Base-by-base conservation (phyloP, 1,140 invertebrate genomes). In the Capitella teleta region DNA sequence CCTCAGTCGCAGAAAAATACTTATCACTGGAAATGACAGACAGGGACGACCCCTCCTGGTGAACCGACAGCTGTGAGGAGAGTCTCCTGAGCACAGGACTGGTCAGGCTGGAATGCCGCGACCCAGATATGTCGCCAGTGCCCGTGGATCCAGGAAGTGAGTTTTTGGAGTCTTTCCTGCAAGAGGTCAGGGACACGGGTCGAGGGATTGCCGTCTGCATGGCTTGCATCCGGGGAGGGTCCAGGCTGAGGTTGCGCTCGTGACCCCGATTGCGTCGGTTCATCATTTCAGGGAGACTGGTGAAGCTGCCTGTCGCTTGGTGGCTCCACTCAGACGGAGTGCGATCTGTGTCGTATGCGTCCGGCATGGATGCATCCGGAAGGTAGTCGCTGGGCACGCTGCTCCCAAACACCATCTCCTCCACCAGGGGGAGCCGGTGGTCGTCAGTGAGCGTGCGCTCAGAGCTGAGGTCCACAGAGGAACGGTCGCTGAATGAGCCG, bases 81-180 rank as follows among this genome's bases (percentile, higher is more conserved):
- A 52, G 30, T 3, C 30, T 30, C 2, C 30, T 37, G 36, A 52
- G 28, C 26, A 47, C 30, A 5, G 51, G 51, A 52, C 51, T 52
- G 18, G 26, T 45, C 3, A 45, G 24, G 14, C 34, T 55, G 51
- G 57, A 46, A 56, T 58, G 42, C 52, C 57, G 53, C 54, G 58
- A 28, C 49, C 25, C 21, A 2, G 45, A 19, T 21, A 21, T 21
- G 14, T 26, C 38, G 12, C 25, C 37, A 10, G 12, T 10, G 28
- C 37, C n/a, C n/a, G n/a, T n/a, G n/a, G n/a, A n/a, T n/a, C n/a
- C 25, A 32, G 10, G 6, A 41, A 47, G 10, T 5, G 45, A 32
- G 30, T 32, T 32, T n/a, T 32, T 32, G 30, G 30, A 32, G n/a
- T n/a, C n/a, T 32, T n/a, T 32, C n/a, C 30, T 32, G 30, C 8